Conservation (phyloP, 2,888 invertebrate species). For the Lochmaea capreae region DNA sequence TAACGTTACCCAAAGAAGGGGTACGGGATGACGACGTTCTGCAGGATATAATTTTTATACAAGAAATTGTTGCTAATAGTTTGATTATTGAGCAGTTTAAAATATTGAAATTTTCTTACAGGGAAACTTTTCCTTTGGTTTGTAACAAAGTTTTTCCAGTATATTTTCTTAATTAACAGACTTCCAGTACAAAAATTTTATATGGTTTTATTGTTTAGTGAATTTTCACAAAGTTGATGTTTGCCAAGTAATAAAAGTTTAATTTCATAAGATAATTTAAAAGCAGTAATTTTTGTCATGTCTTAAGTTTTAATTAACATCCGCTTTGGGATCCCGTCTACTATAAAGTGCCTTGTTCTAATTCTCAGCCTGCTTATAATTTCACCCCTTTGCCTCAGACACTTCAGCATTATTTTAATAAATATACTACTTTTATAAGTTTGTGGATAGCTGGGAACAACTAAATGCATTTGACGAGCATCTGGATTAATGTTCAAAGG, state of each 20-base stretch:
- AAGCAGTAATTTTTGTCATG: conserved; percentile 60
- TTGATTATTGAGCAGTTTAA: not conserved
- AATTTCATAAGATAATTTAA: conserved; percentile 58
- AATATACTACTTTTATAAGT: conserved; percentile 43
- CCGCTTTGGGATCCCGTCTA: conserved; percentile 56
- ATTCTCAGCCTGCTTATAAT: conserved; percentile 60
- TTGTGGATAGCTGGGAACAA: conserved; percentile 35
- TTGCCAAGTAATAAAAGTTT: conserved; percentile 57
- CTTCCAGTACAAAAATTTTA: conserved; percentile 24
- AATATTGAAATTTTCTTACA: not conserved
- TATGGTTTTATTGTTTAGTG: conserved; percentile 37
- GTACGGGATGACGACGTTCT: not conserved
- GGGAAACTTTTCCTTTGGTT: not conserved
- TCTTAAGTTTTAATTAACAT: conserved; percentile 64
- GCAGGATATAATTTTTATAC: not conserved
- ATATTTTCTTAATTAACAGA: conserved; percentile 21
- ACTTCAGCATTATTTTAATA: conserved; percentile 53
- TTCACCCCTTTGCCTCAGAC: conserved; percentile 58
- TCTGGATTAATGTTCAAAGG: conserved; percentile 2
- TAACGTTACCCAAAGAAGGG: too few species aligned
- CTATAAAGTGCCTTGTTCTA: conserved; percentile 60
- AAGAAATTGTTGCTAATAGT: not conserved
- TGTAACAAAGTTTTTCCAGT: conserved; percentile 13
- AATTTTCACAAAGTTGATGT: conserved; percentile 46
- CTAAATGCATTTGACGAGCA: conserved; percentile 31